Conservation (phyloP, 92 coral and sea anemone species). For the Meandrina meandrites region DNA sequence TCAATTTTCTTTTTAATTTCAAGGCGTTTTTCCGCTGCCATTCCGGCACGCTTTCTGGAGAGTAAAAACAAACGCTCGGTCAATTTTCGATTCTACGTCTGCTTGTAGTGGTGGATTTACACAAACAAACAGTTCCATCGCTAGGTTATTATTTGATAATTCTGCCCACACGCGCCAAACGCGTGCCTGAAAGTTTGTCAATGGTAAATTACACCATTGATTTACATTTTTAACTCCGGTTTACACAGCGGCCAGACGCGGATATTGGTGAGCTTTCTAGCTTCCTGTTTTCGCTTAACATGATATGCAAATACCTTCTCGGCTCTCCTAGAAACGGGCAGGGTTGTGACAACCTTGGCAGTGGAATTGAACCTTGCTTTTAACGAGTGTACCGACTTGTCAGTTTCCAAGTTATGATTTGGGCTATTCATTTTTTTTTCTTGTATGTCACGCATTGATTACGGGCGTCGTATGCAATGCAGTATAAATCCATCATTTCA, state of each 20-base stretch:
- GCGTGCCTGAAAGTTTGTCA: constrained; percentile 52
- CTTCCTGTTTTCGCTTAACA: constrained; percentile 29
- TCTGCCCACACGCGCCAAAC: constrained; percentile 44
- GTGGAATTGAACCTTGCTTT: not conserved
- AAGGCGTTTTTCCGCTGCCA: not conserved
- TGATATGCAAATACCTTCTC: constrained; percentile 19
- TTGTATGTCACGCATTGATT: not conserved
- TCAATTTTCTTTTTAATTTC: constrained; percentile 23
- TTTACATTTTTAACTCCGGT: constrained; percentile 46
- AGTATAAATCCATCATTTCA: constrained; percentile 4
- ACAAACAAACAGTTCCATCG: constrained; percentile 29
- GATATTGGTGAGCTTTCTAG: constrained; percentile 34
- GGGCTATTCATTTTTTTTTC: not conserved
- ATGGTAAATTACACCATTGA: constrained; percentile 43
- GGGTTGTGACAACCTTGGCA: not conserved
- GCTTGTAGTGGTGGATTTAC: not conserved
- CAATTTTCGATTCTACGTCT: not conserved
- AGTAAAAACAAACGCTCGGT: not conserved
- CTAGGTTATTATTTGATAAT: constrained; percentile 20
- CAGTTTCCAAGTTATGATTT: not conserved
- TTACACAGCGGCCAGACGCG: constrained; percentile 50
- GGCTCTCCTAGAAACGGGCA: constrained; percentile 22
- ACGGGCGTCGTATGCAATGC: not conserved
- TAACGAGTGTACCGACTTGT: not conserved
- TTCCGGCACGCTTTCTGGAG: not conserved